Evolutionary conservation across 2,113 vertebrate genomes (phyloP).

Genomic region (Psophia crepitans): DNA sequence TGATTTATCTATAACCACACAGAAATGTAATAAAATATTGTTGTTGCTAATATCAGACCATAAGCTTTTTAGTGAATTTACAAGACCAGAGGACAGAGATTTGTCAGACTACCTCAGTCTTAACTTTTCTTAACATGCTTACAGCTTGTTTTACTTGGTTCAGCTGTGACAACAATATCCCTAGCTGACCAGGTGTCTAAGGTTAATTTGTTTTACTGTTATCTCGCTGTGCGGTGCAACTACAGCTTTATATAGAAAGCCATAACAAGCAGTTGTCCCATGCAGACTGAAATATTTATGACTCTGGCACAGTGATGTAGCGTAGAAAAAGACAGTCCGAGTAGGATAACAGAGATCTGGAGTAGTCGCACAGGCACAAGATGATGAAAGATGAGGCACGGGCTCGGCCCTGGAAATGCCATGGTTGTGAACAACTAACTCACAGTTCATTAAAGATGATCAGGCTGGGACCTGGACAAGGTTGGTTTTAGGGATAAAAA

Average conservation of each 20-base stretch:
- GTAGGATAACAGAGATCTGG: not conserved
- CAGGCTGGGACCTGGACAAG: not conserved
- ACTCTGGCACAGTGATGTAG: not conserved
- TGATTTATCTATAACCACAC: not conserved
- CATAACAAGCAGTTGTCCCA: not conserved
- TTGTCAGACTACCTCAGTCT: not conserved
- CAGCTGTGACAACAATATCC: not conserved
- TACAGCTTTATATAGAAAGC: not conserved
- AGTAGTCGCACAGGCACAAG: not conserved
- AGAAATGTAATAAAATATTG: not conserved
- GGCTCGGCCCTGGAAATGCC: not conserved
- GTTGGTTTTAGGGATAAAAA: not conserved
- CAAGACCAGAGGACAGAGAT: not conserved
- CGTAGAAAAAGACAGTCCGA: not conserved
- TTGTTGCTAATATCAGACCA: not conserved
- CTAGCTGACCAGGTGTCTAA: not conserved
- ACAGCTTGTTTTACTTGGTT: not conserved
- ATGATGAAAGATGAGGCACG: rapidly evolving
- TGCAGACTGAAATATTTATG: not conserved
- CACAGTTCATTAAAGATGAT: not conserved
- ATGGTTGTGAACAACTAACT: not conserved
- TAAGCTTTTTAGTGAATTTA: not conserved
- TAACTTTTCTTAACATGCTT: not conserved
- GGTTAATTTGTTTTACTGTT: not conserved
- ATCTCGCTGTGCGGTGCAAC: not conserved